Evolutionary conservation across 2,888 invertebrate species (phyloP).

Genomic region (Polymixis lichenea): DNA sequence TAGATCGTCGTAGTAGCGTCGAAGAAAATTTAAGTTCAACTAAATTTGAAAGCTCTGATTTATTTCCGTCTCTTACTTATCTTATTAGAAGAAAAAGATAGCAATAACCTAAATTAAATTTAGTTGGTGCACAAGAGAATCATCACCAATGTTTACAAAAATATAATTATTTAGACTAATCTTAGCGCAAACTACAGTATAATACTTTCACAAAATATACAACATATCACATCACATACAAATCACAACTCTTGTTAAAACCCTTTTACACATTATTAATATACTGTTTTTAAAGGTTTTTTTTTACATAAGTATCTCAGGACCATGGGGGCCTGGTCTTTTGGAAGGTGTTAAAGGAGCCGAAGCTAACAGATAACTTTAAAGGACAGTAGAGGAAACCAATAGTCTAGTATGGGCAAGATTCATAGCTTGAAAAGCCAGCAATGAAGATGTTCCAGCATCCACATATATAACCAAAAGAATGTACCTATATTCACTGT

Average conservation of each 20-base stretch:
- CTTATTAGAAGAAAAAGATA: too few species aligned
- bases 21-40: too few species aligned
- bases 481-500: neutral
- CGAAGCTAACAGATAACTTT: neutral
- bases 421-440: neutral
- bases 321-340: too few species aligned
- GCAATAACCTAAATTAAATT: too few species aligned
- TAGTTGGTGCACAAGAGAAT: too few species aligned
- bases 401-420: neutral
- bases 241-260: conserved; percentile 36
- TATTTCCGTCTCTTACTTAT: too few species aligned
- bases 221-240: conserved; percentile 52
- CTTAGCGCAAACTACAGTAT: conserved; percentile 54
- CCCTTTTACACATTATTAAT: conserved; percentile 9
- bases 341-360: neutral
- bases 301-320: neutral
- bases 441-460: neutral
- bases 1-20: too few species aligned
- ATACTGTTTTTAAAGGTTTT: neutral
- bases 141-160: conserved; percentile 54
- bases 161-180: conserved; percentile 52
- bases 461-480: neutral
- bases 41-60: too few species aligned
- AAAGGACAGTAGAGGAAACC: neutral
- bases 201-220: conserved; percentile 75